Evolutionary conservation across 2,113 vertebrate genomes (phyloP).

Genomic region (Chaetorhynchus papuensis): DNA sequence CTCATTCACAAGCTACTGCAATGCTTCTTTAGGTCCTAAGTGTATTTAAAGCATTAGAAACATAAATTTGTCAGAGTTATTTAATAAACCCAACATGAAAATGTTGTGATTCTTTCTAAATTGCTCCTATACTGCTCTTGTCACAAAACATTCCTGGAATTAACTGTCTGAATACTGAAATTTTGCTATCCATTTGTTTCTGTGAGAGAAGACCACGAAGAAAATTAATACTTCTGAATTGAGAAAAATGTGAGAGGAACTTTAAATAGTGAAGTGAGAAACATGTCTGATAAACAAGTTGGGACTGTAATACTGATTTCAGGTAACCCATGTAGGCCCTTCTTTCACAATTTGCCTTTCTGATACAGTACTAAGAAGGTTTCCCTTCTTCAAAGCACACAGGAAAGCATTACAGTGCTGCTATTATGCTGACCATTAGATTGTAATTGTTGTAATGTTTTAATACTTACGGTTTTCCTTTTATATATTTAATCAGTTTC

Average conservation of each 20-base stretch:
- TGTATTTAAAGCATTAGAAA: neutral
- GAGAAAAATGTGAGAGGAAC: neutral
- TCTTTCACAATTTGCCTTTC: neutral
- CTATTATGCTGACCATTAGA: neutral
- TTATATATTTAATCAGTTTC: neutral
- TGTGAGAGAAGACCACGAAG: neutral
- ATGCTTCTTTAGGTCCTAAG: neutral
- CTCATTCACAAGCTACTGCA: neutral
- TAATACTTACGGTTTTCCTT: neutral
- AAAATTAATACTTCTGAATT: neutral
- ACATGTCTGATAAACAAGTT: neutral
- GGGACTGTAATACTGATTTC: neutral
- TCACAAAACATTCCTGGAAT: neutral
- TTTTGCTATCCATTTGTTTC: neutral
- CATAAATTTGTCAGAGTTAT: neutral
- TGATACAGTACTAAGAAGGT: neutral
- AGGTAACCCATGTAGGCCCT: neutral
- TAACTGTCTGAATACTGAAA: neutral
- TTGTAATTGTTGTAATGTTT: neutral
- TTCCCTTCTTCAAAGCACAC: neutral
- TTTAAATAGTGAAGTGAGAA: neutral
- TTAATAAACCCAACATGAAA: neutral
- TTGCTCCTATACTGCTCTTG: neutral
- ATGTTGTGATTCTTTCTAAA: neutral
- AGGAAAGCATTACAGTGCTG: neutral